Conservation (phyloP, 2,797 vertebrate genomes). For the Malacoctenus gilli region DNA sequence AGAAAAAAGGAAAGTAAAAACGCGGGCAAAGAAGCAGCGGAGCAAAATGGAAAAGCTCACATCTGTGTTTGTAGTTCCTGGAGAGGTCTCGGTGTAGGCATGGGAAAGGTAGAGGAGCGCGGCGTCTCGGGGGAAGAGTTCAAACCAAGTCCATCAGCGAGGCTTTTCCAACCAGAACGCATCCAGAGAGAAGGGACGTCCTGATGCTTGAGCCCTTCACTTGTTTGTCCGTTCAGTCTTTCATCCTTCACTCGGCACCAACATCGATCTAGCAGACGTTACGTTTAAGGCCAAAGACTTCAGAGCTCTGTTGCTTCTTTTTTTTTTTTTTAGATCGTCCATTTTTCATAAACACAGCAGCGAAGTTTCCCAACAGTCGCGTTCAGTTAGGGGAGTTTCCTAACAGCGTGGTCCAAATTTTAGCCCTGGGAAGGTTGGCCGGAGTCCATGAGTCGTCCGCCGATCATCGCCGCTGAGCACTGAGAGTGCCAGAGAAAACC, state of each 20-base stretch:
- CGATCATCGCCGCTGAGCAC: slow-evolving; percentile 47
- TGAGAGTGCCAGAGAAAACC: slow-evolving; percentile 43
- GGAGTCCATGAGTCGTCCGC: slow-evolving; percentile 41
- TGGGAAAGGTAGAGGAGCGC: slow-evolving; percentile 54
- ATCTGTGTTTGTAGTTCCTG: slow-evolving; percentile 75
- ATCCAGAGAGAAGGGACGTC: slow-evolving; percentile 34
- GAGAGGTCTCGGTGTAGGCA: slow-evolving; percentile 38
- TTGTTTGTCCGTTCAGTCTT: slow-evolving; percentile 53
- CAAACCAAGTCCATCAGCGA: slow-evolving; percentile 58
- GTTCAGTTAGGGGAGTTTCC: slow-evolving; percentile 54
- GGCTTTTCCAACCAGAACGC: slow-evolving; percentile 33
- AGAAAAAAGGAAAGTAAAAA: slow-evolving; percentile 37
- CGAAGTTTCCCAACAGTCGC: slow-evolving; percentile 63
- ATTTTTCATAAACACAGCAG: slow-evolving; percentile 55
- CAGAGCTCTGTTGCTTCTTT: slow-evolving; percentile 38
- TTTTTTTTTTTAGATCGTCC: slow-evolving; percentile 23
- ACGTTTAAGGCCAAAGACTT: slow-evolving; percentile 60
- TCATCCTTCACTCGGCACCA: slow-evolving; percentile 55
- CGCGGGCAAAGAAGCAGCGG: slow-evolving; percentile 24
- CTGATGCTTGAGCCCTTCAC: slow-evolving; percentile 44
- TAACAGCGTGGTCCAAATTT: slow-evolving; percentile 41
- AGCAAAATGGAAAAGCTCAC: slow-evolving; percentile 60
- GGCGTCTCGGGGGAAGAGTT: slow-evolving; percentile 49
- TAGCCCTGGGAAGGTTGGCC: slow-evolving; percentile 61
- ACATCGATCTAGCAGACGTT: slow-evolving; percentile 73